phyloP scores from a whole-genome alignment of 2,113 vertebrate species.

The Nerophis ophidion region DNA sequence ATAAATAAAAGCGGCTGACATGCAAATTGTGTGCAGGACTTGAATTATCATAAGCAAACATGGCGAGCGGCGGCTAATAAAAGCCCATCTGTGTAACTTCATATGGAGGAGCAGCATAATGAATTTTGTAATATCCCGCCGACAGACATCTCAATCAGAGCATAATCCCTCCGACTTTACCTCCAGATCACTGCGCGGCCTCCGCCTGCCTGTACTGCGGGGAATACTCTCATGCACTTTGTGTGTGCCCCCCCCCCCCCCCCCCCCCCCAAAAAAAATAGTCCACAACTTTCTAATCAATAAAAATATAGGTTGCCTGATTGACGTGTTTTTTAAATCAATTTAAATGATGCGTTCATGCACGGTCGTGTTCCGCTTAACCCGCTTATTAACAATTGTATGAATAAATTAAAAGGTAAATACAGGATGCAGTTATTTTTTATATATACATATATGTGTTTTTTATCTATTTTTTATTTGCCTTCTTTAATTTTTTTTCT shows the following conservation, averaged over 20 bases:
- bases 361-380: background rate
- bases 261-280: no score
- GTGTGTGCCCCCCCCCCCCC: no score
- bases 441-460: background rate
- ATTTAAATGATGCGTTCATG: background rate
- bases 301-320: no score
- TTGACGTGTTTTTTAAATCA: background rate
- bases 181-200: constrained; percentile 77
- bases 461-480: constrained; percentile 2
- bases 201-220: background rate
- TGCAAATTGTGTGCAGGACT: constrained; percentile 87
- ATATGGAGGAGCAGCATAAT: constrained; percentile 97
- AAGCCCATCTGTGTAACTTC: constrained; percentile 99
- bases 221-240: background rate
- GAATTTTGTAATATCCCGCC: constrained; percentile 99
- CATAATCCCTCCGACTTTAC: constrained; percentile 97
- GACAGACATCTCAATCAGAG: constrained; percentile 99
- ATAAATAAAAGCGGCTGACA: constrained; percentile 79
- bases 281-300: no score
- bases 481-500: background rate
- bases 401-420: background rate
- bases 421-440: background rate
- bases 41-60: constrained; percentile 99
- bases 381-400: background rate
- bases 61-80: constrained; percentile 98